A percentile compares a stretch with the other conserved stretches of the same genome.
Evolutionary conservation across 2,888 invertebrate genomes (phyloP).

Genomic region (Trypoxylon attenuatum): DNA sequence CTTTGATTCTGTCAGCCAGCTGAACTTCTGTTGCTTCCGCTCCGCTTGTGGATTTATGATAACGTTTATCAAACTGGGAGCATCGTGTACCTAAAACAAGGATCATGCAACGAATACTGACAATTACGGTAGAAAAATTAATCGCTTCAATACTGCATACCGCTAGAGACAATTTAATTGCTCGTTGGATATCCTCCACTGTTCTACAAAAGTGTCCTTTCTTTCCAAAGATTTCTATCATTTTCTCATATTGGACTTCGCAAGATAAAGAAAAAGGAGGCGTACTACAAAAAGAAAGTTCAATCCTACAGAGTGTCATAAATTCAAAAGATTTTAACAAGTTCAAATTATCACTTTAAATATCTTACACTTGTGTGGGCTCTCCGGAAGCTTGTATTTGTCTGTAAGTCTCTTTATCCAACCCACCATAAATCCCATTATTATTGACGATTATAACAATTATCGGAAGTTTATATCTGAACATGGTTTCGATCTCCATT

Average conservation of each 20-base stretch:
- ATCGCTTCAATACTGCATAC: constrained; percentile 58
- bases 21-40: constrained; percentile 92
- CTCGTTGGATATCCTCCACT: constrained; percentile 84
- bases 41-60: constrained; percentile 92
- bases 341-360: background rate
- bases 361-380: constrained; percentile 83
- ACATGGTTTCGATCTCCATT: constrained; percentile 98
- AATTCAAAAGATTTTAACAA: constrained; percentile 1
- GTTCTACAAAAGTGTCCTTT: constrained; percentile 88
- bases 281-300: constrained; percentile 80
- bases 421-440: constrained; percentile 94
- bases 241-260: constrained; percentile 90
- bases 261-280: constrained; percentile 89
- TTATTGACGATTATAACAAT: constrained; percentile 95
- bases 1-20: constrained; percentile 95
- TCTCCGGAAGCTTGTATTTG: constrained; percentile 84
- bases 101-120: background rate
- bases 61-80: constrained; percentile 92
- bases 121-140: background rate
- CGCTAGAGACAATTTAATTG: constrained; percentile 81
- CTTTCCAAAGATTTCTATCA: constrained; percentile 91
- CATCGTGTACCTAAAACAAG: constrained; percentile 78
- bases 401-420: constrained; percentile 84
- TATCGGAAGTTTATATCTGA: constrained; percentile 92
- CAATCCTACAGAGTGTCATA: background rate